These are phyloP conservation scores for Cryptocheilus praepositus DNA, from an alignment of 2,888 invertebrate species.

Conservation along the genomic window DNA sequence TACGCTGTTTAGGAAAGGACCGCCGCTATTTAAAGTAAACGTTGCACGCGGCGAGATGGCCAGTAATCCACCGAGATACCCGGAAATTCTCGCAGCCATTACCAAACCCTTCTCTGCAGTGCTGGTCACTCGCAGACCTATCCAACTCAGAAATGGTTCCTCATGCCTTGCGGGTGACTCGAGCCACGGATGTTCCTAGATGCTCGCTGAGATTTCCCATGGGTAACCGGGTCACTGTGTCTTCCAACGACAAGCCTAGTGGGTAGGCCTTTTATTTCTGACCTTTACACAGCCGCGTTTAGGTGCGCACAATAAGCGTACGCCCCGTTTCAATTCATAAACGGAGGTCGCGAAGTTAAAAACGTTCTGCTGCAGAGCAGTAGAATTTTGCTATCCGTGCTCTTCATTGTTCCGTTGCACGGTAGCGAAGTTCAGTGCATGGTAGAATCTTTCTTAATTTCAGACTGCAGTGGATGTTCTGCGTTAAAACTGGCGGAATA, in stretches of 20 bases:
- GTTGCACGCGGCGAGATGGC: too few relatives aligned
- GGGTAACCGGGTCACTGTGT: slow-evolving; percentile 37
- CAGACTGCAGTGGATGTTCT: too few relatives aligned
- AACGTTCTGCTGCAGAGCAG: too few relatives aligned
- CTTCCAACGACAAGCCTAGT: slow-evolving; percentile 25
- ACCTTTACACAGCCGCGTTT: slow-evolving; percentile 20
- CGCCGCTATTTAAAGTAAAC: too few relatives aligned
- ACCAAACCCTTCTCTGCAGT: slow-evolving; percentile 33
- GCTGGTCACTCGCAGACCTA: slow-evolving; percentile 34
- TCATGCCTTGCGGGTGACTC: slow-evolving; percentile 33
- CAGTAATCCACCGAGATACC: neutral
- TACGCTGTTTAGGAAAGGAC: too few relatives aligned
- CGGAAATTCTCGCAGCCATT: slow-evolving; percentile 46
- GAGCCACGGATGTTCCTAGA: slow-evolving; percentile 15
- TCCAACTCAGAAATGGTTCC: slow-evolving; percentile 38
- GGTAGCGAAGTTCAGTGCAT: too few relatives aligned
- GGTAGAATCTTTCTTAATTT: too few relatives aligned
- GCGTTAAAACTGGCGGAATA: too few relatives aligned
- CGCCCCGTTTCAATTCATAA: neutral
- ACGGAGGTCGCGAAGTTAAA: too few relatives aligned
- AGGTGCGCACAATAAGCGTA: neutral
- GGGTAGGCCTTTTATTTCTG: slow-evolving; percentile 39
- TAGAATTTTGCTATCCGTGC: too few relatives aligned
- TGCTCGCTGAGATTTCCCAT: slow-evolving; percentile 51
- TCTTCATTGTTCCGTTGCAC: too few relatives aligned